Percentiles rank a stretch among this genome's conserved stretches.
Evolutionary conservation across 1,140 invertebrate species (phyloP).

Genomic region (Spodoptera frugiperda): DNA sequence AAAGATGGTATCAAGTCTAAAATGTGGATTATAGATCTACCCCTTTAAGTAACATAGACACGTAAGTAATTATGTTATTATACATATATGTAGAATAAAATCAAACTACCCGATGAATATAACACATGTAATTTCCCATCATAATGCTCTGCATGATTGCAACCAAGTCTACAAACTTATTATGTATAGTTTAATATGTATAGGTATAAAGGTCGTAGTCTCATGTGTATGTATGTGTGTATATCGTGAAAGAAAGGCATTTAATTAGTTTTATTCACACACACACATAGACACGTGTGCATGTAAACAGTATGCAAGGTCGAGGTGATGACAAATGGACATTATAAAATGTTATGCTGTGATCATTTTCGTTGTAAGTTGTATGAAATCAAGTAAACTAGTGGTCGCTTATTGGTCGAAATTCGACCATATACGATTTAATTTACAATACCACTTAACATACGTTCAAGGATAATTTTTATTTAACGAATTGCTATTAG

Average conservation of each 20-base stretch:
- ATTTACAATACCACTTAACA: too few species aligned
- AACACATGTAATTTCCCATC: conserved; percentile 18
- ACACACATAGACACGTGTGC: neutral
- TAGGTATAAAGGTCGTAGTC: neutral
- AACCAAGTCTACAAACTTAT: conserved; percentile 2
- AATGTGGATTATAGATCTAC: too few species aligned
- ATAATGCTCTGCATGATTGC: conserved; percentile 25
- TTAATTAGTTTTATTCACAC: conserved; percentile 23
- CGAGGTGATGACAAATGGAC: neutral
- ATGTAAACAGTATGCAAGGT: neutral
- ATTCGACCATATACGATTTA: too few species aligned
- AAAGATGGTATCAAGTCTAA: too few species aligned
- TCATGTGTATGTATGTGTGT: neutral
- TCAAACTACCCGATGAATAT: conserved; percentile 29
- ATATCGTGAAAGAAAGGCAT: conserved; percentile 3
- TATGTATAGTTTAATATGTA: conserved; percentile 2
- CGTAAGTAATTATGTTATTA: too few species aligned
- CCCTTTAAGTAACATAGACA: too few species aligned
- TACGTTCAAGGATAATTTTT: too few species aligned
- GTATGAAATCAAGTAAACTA: too few species aligned
- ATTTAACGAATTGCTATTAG: too few species aligned
- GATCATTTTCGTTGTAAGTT: neutral
- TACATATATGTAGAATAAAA: neutral
- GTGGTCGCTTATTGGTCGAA: too few species aligned
- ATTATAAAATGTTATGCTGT: neutral